A percentile compares a stretch with the other conserved stretches of the same genome.
Evolutionary conservation across 1,140 invertebrate species (phyloP).

Genomic region (Subanguina moxae): DNA sequence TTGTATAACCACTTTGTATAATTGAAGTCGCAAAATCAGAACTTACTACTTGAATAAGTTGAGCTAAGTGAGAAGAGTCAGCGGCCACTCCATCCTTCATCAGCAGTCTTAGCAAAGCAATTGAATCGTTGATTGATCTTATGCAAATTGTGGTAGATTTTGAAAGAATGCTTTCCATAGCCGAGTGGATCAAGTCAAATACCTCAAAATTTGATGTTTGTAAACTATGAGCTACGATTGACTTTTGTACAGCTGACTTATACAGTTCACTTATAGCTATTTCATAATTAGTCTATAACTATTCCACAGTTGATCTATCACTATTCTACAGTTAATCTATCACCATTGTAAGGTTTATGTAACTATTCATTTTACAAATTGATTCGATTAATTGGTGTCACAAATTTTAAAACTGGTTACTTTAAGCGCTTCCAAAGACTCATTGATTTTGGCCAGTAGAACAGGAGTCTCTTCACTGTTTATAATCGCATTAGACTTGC

Average conservation of each 20-base stretch:
- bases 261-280: no score
- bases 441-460: background rate
- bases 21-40: no score
- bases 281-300: no score
- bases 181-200: constrained; percentile 48
- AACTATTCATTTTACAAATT: no score
- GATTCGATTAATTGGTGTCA: background rate
- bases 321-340: no score
- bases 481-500: background rate
- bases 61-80: constrained; percentile 17
- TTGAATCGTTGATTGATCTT: constrained; percentile 34
- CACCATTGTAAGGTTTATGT: no score
- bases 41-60: constrained; percentile 15
- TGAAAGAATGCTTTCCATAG: constrained; percentile 30
- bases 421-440: constrained; percentile 29
- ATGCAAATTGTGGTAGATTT: constrained; percentile 23
- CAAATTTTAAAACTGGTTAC: background rate
- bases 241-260: no score
- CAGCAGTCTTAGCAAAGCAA: constrained; percentile 36
- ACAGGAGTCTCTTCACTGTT: background rate
- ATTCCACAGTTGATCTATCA: no score
- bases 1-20: no score
- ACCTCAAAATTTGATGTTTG: constrained; percentile 16
- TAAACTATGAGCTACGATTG: no score
- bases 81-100: constrained; percentile 19